phyloP scores from a whole-genome alignment of 2,113 vertebrate species.

The Orycteropus afer region DNA sequence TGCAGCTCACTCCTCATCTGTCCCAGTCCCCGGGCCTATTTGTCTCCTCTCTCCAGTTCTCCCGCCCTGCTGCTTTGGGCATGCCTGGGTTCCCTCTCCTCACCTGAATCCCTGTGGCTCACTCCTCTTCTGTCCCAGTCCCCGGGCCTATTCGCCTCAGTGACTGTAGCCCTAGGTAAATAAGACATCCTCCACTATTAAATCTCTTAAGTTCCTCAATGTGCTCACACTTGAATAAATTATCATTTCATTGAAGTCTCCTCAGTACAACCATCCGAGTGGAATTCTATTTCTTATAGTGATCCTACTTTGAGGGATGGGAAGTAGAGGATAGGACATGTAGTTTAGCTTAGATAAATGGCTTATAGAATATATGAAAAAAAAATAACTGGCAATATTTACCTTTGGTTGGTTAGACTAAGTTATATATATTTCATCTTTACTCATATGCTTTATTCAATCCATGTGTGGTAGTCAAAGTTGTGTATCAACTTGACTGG shows the following conservation, averaged over 20 bases:
- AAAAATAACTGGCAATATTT: not conserved
- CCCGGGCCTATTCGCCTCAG: too few species aligned
- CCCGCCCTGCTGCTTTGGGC: too few species aligned
- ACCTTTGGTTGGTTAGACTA: not conserved
- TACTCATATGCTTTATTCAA: constrained; percentile 31
- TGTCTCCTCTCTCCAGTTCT: too few species aligned
- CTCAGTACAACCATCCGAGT: not conserved
- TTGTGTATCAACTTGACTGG: too few species aligned
- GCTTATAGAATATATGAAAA: not conserved
- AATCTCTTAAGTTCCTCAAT: not conserved
- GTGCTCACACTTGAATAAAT: not conserved
- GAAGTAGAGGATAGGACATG: not conserved
- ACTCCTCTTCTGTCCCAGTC: too few species aligned
- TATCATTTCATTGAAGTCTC: not conserved
- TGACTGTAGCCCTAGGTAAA: not conserved
- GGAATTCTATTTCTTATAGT: not conserved
- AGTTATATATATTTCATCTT: constrained; percentile 23
- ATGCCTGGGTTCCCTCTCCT: too few species aligned
- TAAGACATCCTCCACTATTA: not conserved
- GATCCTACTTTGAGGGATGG: not conserved
- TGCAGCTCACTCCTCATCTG: too few species aligned
- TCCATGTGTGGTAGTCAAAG: too few species aligned
- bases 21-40: too few species aligned
- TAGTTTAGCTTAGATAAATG: not conserved
- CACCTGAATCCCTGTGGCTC: too few species aligned